These are phyloP conservation scores for Cheilosia vernalis DNA, from an alignment of 2,888 invertebrate genomes.

Conservation along the genomic window DNA sequence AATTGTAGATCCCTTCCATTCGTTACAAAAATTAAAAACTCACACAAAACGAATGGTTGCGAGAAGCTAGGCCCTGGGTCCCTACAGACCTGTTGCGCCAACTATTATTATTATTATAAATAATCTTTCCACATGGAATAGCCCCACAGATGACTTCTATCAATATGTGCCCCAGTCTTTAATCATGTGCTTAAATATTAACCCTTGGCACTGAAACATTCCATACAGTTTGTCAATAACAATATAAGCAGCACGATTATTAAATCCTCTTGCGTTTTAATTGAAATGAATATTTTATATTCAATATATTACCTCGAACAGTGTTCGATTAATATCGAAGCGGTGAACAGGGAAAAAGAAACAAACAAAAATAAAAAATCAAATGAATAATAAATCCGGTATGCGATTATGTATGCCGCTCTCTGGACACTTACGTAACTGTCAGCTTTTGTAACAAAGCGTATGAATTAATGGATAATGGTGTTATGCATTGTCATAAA, in stretches of 20 bases:
- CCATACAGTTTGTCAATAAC: neutral
- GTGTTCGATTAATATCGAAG: neutral
- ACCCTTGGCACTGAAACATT: neutral
- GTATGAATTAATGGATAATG: constrained; percentile 16
- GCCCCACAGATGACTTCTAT: too few species aligned
- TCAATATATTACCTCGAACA: neutral
- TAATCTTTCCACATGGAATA: too few species aligned
- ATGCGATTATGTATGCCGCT: neutral
- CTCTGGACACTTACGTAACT: constrained; percentile 2
- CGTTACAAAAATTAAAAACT: too few species aligned
- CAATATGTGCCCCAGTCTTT: neutral
- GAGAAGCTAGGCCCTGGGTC: too few species aligned
- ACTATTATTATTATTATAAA: too few species aligned
- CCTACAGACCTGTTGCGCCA: too few species aligned
- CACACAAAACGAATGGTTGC: too few species aligned
- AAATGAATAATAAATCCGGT: constrained; percentile 29
- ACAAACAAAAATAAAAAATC: neutral
- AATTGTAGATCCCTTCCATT: too few species aligned
- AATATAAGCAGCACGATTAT: neutral
- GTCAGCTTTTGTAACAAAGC: constrained; percentile 17
- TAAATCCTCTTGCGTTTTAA: constrained; percentile 9
- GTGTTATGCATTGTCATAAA: constrained; percentile 13
- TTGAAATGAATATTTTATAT: constrained; percentile 31
- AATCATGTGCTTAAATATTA: neutral
- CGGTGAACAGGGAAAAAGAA: neutral